These are phyloP conservation scores for Macrosiphum euphorbiae DNA, from an alignment of 2,888 invertebrate genomes.

Conservation along the genomic window DNA sequence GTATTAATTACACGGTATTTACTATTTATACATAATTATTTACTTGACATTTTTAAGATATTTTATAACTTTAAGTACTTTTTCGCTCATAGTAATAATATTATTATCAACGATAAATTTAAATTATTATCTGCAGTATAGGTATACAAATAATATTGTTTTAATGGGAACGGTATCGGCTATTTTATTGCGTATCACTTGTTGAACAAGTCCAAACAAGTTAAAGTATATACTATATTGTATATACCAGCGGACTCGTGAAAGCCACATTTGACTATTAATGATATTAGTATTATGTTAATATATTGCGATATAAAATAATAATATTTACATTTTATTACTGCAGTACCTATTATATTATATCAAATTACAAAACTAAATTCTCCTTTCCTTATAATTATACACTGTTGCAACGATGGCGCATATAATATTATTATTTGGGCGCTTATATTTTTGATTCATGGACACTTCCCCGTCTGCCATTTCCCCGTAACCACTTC, in stretches of 20 bases:
- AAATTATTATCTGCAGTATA: background rate
- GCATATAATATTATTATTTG: background rate
- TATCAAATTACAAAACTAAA: background rate
- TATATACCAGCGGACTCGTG: background rate
- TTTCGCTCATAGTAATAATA: background rate
- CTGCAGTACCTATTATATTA: background rate
- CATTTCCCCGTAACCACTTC: no score
- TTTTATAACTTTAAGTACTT: background rate
- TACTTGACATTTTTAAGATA: background rate
- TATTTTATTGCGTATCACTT: background rate
- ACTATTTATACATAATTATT: background rate
- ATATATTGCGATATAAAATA: background rate
- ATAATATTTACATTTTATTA: constrained; percentile 2
- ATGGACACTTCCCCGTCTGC: no score
- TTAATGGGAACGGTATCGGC: background rate
- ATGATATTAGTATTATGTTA: background rate
- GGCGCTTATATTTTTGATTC: background rate
- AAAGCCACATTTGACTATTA: background rate
- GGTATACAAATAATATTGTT: background rate
- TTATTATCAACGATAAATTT: background rate
- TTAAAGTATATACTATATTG: background rate
- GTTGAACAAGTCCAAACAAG: background rate
- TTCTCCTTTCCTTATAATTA: background rate
- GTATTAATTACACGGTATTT: background rate
- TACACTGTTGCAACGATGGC: background rate